phyloP scores from a whole-genome alignment of 2,797 vertebrate species.

The Halcyon badia region DNA sequence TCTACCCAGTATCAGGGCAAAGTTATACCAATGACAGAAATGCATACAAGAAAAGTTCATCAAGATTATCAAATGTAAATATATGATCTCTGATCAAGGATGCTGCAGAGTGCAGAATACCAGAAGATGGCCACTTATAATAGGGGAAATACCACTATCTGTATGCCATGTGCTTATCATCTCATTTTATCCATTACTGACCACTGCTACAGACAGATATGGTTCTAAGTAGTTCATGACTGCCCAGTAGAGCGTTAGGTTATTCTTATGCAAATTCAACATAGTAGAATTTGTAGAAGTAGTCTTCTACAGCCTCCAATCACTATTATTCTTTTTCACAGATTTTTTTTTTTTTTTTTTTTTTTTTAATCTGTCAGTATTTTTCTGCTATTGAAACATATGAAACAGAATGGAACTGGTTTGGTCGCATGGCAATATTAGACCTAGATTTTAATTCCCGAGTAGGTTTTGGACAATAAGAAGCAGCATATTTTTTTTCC shows the following conservation, averaged over 20 bases:
- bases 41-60: not conserved
- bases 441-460: not conserved
- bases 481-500: not conserved
- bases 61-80: not conserved
- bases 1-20: not conserved
- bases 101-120: not conserved
- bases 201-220: not conserved
- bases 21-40: not conserved
- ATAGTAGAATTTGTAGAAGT: not conserved
- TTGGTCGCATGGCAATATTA: not conserved
- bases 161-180: not conserved
- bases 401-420: not conserved
- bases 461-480: not conserved
- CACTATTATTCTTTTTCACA: not conserved
- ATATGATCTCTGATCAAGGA: not conserved
- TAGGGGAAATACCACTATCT: not conserved
- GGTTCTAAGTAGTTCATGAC: not conserved
- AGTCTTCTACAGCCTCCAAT: not conserved
- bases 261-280: not conserved
- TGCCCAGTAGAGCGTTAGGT: not conserved
- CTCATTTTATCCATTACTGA: not conserved
- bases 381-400: not conserved
- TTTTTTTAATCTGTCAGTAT: not conserved
- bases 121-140: not conserved
- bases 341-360: not conserved